phyloP scores from a whole-genome alignment of 2,113 vertebrate genomes.

The Romanogobio albipinnatus region DNA sequence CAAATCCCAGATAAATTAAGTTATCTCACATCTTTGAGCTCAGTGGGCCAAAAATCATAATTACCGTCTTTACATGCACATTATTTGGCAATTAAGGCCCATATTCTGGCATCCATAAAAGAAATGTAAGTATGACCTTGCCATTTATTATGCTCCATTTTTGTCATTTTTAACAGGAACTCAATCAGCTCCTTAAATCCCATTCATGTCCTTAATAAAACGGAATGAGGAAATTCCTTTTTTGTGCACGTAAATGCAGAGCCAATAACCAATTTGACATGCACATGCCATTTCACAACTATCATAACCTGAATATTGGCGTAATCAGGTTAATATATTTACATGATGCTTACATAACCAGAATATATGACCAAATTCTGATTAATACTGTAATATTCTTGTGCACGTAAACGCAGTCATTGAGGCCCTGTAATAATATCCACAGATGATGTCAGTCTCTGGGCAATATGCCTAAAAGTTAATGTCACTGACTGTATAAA shows the following conservation, averaged over 20 bases:
- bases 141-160: neutral
- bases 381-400: neutral
- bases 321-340: neutral
- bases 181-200: neutral
- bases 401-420: neutral
- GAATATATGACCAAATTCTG: neutral
- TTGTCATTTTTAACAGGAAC: neutral
- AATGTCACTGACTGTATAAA: constrained; percentile 51
- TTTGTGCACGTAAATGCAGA: neutral
- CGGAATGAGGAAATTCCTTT: neutral
- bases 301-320: neutral
- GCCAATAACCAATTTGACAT: neutral
- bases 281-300: neutral
- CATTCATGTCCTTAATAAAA: neutral
- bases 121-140: neutral
- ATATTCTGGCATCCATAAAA: neutral
- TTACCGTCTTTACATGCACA: neutral
- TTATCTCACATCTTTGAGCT: constrained; percentile 14
- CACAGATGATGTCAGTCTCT: constrained; percentile 53
- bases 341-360: neutral
- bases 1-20: constrained; percentile 6
- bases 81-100: neutral
- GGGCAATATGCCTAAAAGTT: constrained; percentile 50
- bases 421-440: constrained; percentile 34
- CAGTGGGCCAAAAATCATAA: constrained; percentile 33